Conservation (phyloP, 2,113 vertebrate species). For the Clarias magur region DNA sequence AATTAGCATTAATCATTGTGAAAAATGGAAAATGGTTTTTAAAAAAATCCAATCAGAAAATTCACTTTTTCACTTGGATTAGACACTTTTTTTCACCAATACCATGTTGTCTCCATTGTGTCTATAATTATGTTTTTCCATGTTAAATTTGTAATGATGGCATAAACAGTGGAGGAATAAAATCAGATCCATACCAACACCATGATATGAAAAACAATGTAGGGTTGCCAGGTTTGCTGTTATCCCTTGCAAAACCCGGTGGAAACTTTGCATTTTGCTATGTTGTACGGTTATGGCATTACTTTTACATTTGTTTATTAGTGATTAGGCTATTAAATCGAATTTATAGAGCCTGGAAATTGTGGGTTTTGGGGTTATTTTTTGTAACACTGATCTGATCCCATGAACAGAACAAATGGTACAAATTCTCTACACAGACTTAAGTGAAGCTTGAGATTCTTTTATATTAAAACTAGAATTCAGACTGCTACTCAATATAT, state of each 20-base stretch:
- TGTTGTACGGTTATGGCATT: background rate
- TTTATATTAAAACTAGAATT: background rate
- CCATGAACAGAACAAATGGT: background rate
- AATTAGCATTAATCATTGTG: no score
- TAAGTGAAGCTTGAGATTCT: background rate
- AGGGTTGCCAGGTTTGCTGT: background rate
- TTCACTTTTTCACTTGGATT: no score
- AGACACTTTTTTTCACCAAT: no score
- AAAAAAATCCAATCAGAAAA: no score
- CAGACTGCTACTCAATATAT: background rate
- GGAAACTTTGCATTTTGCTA: background rate
- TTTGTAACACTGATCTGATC: background rate
- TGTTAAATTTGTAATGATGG: background rate
- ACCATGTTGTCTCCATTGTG: background rate
- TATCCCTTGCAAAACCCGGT: background rate
- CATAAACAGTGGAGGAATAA: background rate
- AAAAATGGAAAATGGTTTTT: no score
- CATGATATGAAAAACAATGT: background rate
- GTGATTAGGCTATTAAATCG: background rate
- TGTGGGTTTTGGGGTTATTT: background rate
- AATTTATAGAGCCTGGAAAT: background rate
- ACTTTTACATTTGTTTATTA: background rate
- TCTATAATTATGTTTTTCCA: background rate
- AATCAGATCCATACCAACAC: background rate
- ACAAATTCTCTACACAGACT: background rate